phyloP scores from a whole-genome alignment of 2,113 vertebrate species.

The Parotia lawesii region DNA sequence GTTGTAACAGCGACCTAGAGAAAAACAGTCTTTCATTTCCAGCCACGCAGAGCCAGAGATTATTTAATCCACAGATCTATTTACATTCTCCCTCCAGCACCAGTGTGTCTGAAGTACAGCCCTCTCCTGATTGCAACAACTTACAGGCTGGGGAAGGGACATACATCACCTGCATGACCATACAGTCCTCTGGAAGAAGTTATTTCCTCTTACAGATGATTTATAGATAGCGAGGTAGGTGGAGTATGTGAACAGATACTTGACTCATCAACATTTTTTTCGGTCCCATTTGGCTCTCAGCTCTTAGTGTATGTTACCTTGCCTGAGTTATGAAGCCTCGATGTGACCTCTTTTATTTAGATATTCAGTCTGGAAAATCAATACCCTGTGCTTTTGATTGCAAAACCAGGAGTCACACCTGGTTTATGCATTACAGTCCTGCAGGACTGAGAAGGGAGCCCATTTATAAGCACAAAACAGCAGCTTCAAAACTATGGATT shows the following conservation, averaged over 20 bases:
- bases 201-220: not conserved
- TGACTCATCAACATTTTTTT: not conserved
- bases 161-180: not conserved
- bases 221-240: not conserved
- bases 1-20: not conserved
- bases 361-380: not conserved
- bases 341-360: not conserved
- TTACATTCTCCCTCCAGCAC: not conserved
- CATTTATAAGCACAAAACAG: not conserved
- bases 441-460: not conserved
- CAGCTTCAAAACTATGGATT: not conserved
- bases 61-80: not conserved
- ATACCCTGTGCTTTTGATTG: not conserved
- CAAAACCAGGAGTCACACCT: not conserved
- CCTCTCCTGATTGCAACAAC: not conserved
- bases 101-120: not conserved
- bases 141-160: not conserved
- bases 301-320: not conserved
- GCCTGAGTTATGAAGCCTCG: not conserved
- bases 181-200: not conserved
- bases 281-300: not conserved
- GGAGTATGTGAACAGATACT: not conserved
- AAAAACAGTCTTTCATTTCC: not conserved
- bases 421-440: conserved; percentile 3
- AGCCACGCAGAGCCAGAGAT: not conserved